Conservation (phyloP, 2,888 invertebrate genomes). For the Gandaritis pyraliata region DNA sequence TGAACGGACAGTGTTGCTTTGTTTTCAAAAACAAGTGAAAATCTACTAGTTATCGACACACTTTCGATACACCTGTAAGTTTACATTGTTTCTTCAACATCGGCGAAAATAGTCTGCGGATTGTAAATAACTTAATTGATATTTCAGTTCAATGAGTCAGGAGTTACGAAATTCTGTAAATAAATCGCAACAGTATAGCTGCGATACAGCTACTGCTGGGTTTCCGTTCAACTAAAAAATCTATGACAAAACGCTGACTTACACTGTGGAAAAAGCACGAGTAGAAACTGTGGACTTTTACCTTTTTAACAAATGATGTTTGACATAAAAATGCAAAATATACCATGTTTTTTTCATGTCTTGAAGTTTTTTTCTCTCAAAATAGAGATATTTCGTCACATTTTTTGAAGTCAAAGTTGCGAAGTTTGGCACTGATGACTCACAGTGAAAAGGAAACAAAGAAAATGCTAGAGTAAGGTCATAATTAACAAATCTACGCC, state of each 20-base stretch:
- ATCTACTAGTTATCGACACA: conserved; percentile 67
- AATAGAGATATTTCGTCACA: no score
- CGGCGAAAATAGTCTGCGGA: conserved; percentile 26
- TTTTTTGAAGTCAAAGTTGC: no score
- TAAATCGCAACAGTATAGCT: conserved; percentile 7
- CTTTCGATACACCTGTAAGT: conserved; percentile 55
- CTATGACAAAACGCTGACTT: no score
- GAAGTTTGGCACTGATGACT: conserved; percentile 1
- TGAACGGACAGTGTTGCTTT: conserved; percentile 63
- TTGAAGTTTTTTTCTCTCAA: no score
- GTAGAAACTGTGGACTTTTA: no score
- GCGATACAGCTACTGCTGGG: background rate
- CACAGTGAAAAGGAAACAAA: conserved; percentile 6
- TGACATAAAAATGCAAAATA: no score
- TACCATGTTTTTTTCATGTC: no score
- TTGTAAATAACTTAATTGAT: conserved; percentile 24
- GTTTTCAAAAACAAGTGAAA: conserved; percentile 78
- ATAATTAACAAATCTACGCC: conserved; percentile 37
- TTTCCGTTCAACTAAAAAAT: background rate
- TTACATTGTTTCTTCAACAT: conserved; percentile 40
- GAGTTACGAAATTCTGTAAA: conserved; percentile 26
- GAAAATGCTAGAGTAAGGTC: conserved; percentile 13
- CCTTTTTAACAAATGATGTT: no score
- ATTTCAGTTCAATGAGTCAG: conserved; percentile 16
- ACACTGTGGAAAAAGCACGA: no score